Evolutionary conservation across 2,888 invertebrate species (phyloP).

Genomic region (Epinotia ramella): DNA sequence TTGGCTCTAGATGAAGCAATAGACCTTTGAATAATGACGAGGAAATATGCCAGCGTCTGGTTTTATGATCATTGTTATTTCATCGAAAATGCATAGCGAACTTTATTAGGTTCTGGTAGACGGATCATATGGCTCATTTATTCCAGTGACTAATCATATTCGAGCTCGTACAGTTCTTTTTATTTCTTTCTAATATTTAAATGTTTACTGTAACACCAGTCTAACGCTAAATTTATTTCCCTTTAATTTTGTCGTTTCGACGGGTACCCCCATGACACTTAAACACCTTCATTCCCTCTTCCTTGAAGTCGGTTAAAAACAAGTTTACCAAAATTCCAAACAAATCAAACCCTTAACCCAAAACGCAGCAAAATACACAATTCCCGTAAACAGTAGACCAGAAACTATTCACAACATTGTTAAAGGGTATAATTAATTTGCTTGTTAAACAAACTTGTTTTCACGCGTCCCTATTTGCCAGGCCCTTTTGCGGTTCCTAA

Average conservation of each 20-base stretch:
- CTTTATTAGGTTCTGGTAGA: no score
- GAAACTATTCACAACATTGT: constrained; percentile 39
- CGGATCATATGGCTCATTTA: no score
- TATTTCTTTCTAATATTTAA: no score
- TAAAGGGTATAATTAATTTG: constrained; percentile 45
- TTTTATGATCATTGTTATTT: constrained; percentile 20
- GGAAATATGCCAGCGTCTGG: not conserved
- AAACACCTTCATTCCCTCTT: no score
- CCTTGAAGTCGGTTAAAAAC: not conserved
- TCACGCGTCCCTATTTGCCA: constrained; percentile 24
- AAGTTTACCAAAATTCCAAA: not conserved
- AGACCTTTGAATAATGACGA: not conserved
- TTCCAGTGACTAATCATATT: no score
- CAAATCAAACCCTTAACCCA: not conserved
- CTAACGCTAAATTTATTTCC: no score
- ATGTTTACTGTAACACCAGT: no score
- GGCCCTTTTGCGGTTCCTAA: constrained; percentile 38
- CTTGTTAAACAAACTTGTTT: constrained; percentile 44
- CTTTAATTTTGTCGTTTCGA: no score
- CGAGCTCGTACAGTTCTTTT: no score
- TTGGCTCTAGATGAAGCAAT: constrained; percentile 10
- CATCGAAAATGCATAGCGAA: not conserved
- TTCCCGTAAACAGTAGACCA: not conserved
- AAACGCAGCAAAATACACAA: not conserved
- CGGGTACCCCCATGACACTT: no score